phyloP scores from a whole-genome alignment of 2,113 vertebrate genomes.

The Myiozetetes cayanensis region DNA sequence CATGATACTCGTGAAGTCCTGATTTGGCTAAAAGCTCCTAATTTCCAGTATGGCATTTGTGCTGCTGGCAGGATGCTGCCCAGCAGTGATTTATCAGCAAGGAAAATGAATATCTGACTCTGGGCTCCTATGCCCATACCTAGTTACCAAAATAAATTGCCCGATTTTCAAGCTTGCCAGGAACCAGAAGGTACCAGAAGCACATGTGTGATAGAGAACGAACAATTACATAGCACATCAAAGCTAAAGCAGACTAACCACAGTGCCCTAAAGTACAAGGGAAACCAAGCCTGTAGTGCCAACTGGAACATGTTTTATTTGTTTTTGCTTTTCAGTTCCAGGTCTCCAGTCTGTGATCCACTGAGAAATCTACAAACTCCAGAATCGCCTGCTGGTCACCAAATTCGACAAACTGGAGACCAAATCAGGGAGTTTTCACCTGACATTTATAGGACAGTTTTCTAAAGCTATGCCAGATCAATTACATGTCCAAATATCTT shows the following conservation, averaged over 20 bases:
- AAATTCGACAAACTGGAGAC: neutral
- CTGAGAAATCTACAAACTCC: neutral
- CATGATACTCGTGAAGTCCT: neutral
- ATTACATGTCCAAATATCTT: neutral
- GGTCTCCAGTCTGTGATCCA: neutral
- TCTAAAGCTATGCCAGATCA: neutral
- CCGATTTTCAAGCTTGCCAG: conserved; percentile 33
- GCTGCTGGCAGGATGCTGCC: neutral
- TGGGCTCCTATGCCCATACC: neutral
- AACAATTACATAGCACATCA: neutral
- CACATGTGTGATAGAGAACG: neutral
- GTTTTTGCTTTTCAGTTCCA: neutral
- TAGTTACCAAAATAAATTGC: conserved; percentile 37
- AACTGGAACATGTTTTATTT: neutral
- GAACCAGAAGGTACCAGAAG: conserved; percentile 10
- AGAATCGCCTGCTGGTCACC: neutral
- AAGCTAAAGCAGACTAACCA: neutral
- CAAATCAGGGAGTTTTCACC: neutral
- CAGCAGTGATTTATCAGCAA: neutral
- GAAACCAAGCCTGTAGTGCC: neutral
- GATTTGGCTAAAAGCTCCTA: conserved; percentile 20
- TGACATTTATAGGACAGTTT: neutral
- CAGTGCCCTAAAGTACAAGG: neutral
- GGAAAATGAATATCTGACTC: neutral
- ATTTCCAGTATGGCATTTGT: neutral